Evolutionary conservation across 2,888 invertebrate species (phyloP).

Genomic region (Chrysolina haemoptera): DNA sequence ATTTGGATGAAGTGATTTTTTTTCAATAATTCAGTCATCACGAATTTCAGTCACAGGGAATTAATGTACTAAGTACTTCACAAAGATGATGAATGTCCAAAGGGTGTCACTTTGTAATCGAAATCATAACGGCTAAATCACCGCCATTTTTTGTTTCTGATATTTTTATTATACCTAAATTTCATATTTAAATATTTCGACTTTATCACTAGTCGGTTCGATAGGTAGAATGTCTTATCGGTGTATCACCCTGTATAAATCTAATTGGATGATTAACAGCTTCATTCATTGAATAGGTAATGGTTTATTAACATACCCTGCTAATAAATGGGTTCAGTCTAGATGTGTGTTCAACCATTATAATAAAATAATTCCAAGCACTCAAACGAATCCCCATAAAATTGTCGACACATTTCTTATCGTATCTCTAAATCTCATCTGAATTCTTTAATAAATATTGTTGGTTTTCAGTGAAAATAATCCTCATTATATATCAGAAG

Average conservation of each 20-base stretch:
- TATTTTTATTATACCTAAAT: background rate
- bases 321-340: conserved; percentile 37
- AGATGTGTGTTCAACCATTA: conserved; percentile 48
- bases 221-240: background rate
- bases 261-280: conserved; percentile 35
- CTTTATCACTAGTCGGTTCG: background rate
- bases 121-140: background rate
- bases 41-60: conserved; percentile 5
- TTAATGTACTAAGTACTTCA: conserved; percentile 6
- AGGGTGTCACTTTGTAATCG: conserved; percentile 12
- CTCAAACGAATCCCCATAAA: conserved; percentile 53
- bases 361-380: conserved; percentile 48
- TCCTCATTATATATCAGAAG: conserved; percentile 42
- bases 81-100: conserved; percentile 9
- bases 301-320: conserved; percentile 44
- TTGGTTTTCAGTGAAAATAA: conserved; percentile 52
- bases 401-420: conserved; percentile 58
- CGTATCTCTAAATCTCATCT: conserved; percentile 58
- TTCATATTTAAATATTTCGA: background rate
- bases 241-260: conserved; percentile 24
- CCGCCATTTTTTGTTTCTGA: background rate
- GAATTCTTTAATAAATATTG: conserved; percentile 57
- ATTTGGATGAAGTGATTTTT: background rate
- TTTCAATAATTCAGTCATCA: background rate
- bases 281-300: conserved; percentile 41